These are phyloP conservation scores for Sus scrofa DNA, from an alignment of 2,113 vertebrate species.

Conservation along the genomic window T2T-Sscrofa CM000830.6:50168001-50168500, in stretches of 20 bases:
- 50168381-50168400: neutral
- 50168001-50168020: too few relatives aligned
- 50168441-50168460: neutral
- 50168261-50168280: neutral
- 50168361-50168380: neutral
- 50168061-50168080: neutral
- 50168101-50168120: neutral
- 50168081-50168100: neutral
- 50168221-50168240: neutral
- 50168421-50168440: neutral
- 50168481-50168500: neutral
- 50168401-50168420: neutral
- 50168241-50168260: constrained; percentile 36
- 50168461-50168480: neutral
- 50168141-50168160: neutral
- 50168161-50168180: neutral
- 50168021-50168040: neutral
- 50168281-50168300: neutral
- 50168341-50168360: neutral
- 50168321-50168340: neutral
- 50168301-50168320: neutral
- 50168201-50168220: neutral
- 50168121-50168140: neutral
- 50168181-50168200: neutral
- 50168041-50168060: neutral